Base-by-base conservation (phyloP, 2,113 vertebrate genomes). In the Upupa epops region DNA sequence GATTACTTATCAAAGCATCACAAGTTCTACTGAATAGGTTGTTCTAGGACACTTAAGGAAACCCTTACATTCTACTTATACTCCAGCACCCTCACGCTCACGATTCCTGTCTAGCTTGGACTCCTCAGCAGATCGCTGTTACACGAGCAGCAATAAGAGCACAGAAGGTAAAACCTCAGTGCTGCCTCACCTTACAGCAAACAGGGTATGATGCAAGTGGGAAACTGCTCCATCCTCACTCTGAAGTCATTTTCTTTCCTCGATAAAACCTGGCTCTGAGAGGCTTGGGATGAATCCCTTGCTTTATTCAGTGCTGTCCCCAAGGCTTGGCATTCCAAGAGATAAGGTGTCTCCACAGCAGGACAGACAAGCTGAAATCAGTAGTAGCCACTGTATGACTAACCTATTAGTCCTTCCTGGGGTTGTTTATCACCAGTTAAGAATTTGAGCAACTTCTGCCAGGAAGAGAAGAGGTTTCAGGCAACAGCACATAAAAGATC, bases 401-500 rank as follows among this genome's bases (percentile, higher is more conserved):
- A 96, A 93, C 51, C 54, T 90, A 65, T 28, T 45, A 93, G 83
- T 79, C 55, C 59, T 55, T 88, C n/a, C 90, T 59, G 63, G 22
- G 12, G 42, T 10, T 95, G 83, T 96, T 93, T 90, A 90, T 90
- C 73, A 84, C 32, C 52, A 69, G 36, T 51, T 69, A 92, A 93
- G 92, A 89, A 96, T 94, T 34, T 90, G 19, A 54, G 77, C 93
- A 72, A 78, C 80, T 72, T 93, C 66, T 94, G 83, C 83, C 92
- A 95, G 92, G 77, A 95, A 94, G 31, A 84, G 74, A 92, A 95
- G 80, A 70, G 17, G 1, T 93, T 96, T 82, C 70, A 94, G 80
- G 46, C 90, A 94, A 84, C 40, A 86, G 66, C 42, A 93, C 92
- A 95, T 92, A 92, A 96, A 86, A 84, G 86, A 90, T 82, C 74